These are phyloP conservation scores for Thecophora atra DNA, from an alignment of 2,888 invertebrate species.

Conservation along the genomic window DNA sequence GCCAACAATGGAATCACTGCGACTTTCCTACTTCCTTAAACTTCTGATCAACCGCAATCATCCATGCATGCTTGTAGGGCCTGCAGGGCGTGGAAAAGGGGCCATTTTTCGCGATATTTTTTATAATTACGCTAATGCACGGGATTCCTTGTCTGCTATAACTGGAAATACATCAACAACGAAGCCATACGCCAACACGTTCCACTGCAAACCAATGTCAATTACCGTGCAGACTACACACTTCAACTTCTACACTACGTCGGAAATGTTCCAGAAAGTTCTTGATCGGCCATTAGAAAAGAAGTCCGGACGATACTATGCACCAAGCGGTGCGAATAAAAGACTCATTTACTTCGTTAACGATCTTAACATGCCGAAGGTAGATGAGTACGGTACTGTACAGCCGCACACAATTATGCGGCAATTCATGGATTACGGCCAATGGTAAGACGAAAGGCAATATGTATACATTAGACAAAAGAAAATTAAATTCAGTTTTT, in stretches of 20 bases:
- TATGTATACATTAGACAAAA: no score
- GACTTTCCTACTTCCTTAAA: slow-evolving; percentile 88
- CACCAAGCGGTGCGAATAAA: slow-evolving; percentile 82
- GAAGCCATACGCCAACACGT: slow-evolving; percentile 53
- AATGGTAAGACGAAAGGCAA: slow-evolving; percentile 74
- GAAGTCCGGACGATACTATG: slow-evolving; percentile 92
- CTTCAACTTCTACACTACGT: slow-evolving; percentile 93
- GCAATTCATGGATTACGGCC: slow-evolving; percentile 93
- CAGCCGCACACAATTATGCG: slow-evolving; percentile 94
- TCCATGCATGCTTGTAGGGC: slow-evolving; percentile 91
- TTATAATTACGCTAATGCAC: slow-evolving; percentile 61
- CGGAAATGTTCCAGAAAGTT: slow-evolving; percentile 86
- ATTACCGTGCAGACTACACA: slow-evolving; percentile 59
- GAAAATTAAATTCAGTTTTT: not conserved
- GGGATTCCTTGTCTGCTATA: slow-evolving; percentile 65
- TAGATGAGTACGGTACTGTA: slow-evolving; percentile 93
- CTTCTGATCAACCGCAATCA: slow-evolving; percentile 79
- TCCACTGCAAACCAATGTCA: slow-evolving; percentile 57
- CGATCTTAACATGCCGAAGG: slow-evolving; percentile 97
- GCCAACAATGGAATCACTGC: slow-evolving; percentile 88
- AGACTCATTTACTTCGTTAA: slow-evolving; percentile 92
- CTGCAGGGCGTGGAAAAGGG: slow-evolving; percentile 91
- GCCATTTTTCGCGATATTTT: slow-evolving; percentile 81
- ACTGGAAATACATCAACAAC: slow-evolving; percentile 59
- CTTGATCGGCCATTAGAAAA: slow-evolving; percentile 94